These are phyloP conservation scores for Sesamia inferens DNA, from an alignment of 2,888 invertebrate genomes.

Conservation along the genomic window DNA sequence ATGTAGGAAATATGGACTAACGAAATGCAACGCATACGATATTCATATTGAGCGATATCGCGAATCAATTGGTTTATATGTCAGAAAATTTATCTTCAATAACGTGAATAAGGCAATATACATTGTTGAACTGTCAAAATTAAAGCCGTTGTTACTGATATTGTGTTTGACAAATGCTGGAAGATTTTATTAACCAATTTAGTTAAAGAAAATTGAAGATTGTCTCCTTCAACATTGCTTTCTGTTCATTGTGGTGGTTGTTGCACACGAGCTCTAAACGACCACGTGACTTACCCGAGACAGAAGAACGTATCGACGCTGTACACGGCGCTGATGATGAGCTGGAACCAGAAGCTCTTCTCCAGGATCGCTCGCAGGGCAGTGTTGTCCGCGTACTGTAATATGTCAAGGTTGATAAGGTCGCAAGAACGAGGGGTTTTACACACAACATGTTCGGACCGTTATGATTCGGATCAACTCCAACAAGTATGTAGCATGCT, in stretches of 20 bases:
- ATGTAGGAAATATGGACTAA: no score
- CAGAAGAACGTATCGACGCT: constrained; percentile 96
- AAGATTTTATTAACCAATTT: neutral
- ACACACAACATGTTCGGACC: neutral
- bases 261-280: neutral
- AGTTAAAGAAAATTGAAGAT: neutral
- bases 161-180: neutral
- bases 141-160: no score
- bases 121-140: no score
- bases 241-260: neutral
- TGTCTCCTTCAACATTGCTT: neutral
- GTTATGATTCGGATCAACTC: neutral
- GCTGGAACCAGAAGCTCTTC: constrained; percentile 94
- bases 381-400: constrained; percentile 94
- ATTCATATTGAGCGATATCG: no score
- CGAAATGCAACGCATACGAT: no score
- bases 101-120: no score
- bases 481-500: neutral
- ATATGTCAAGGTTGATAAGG: constrained; percentile 10
- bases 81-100: no score
- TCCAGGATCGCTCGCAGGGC: constrained; percentile 92
- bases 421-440: neutral
- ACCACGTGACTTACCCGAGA: constrained; percentile 85
- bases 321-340: constrained; percentile 94
- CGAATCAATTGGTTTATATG: no score